These are phyloP conservation scores for Artemia sp. DNA, from an alignment of 2,888 invertebrate species.

Conservation along the genomic window DNA sequence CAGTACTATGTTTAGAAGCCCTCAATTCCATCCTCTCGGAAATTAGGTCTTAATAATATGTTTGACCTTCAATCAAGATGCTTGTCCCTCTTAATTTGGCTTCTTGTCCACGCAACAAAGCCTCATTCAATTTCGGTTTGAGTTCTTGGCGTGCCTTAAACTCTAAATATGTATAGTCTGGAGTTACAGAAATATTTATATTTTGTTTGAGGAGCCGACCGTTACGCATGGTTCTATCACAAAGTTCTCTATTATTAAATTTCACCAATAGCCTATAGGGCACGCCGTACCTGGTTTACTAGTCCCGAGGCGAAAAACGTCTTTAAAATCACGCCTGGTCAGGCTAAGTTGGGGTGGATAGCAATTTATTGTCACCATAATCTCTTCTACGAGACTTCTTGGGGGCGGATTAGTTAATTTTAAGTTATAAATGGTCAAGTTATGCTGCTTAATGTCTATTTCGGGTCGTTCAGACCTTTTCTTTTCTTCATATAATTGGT, in stretches of 20 bases:
- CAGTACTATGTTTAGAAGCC: too few species aligned
- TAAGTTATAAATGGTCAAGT: background rate
- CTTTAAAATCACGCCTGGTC: slow-evolving; percentile 13
- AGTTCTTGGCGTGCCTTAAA: slow-evolving; percentile 1
- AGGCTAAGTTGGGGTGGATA: slow-evolving; percentile 13
- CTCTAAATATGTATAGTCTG: slow-evolving; percentile 13
- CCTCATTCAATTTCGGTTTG: slow-evolving; percentile 1
- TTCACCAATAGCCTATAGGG: slow-evolving; percentile 2
- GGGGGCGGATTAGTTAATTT: background rate
- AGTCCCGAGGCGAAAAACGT: slow-evolving; percentile 10
- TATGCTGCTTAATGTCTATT: background rate
- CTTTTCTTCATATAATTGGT: background rate
- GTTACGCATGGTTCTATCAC: background rate
- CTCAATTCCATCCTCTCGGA: too few species aligned
- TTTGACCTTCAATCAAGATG: too few species aligned
- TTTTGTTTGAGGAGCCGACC: slow-evolving; percentile 2
- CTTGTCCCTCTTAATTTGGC: background rate
- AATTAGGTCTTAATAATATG: too few species aligned
- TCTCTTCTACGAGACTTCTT: slow-evolving; percentile 10
- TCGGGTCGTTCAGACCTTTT: background rate
- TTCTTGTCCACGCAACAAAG: slow-evolving; percentile 7
- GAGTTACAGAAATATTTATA: background rate
- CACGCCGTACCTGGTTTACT: background rate
- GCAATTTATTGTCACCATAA: slow-evolving; percentile 10
- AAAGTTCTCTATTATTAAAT: slow-evolving; percentile 7